Percentiles rank a stretch among this genome's conserved stretches.
Conservation (phyloP, 1,140 invertebrate genomes). For the Stegodyphus dumicola region DNA sequence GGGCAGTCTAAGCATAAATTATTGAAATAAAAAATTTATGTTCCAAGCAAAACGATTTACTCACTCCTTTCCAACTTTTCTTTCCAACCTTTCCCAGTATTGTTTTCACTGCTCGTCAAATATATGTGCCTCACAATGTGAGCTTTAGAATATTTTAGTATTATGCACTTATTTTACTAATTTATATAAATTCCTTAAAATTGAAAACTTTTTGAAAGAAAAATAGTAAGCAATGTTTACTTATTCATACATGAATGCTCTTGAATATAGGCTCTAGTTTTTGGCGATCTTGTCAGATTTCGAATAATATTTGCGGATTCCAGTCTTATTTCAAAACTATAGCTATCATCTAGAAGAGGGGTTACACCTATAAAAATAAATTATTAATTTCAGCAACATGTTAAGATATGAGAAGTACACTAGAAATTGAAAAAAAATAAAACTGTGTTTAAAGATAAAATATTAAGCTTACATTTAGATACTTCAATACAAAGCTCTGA, state of each 20-base stretch:
- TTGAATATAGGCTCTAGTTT: constrained; percentile 14
- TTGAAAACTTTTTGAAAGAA: neutral
- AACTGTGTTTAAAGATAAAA: neutral
- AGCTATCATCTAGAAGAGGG: constrained; percentile 20
- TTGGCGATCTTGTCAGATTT: constrained; percentile 28
- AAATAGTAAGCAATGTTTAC: neutral
- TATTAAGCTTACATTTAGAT: constrained; percentile 20
- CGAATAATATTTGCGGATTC: constrained; percentile 35
- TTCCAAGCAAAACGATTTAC: no score
- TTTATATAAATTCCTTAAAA: no score
- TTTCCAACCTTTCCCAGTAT: no score
- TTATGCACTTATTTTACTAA: no score
- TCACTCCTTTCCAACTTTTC: no score
- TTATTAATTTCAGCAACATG: neutral
- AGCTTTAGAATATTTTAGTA: no score
- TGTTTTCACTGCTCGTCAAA: no score
- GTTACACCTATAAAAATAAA: constrained; percentile 17
- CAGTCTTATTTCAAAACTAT: constrained; percentile 1
- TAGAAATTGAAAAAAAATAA: neutral
- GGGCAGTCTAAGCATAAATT: no score
- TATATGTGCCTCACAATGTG: no score
- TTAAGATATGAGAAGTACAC: neutral
- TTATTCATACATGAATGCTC: constrained; percentile 33
- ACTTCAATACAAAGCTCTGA: constrained; percentile 4
- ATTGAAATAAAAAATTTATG: no score